Evolutionary conservation across 2,888 invertebrate species (phyloP).

Genomic region (Tipula lateralis): DNA sequence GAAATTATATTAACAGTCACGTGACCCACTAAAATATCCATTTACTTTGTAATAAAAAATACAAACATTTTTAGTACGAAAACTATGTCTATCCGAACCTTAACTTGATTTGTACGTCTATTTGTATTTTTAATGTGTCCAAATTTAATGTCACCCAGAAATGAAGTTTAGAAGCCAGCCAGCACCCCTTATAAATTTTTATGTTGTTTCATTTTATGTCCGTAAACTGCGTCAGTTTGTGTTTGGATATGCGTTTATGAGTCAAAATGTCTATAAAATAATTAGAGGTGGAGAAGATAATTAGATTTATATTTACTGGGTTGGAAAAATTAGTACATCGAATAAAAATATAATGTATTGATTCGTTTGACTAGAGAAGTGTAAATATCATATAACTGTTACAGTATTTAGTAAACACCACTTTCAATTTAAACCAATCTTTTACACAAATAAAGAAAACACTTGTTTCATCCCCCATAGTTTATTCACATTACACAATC

Average conservation of each 20-base stretch:
- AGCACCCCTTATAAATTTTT: background rate
- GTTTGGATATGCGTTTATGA: background rate
- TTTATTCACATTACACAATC: background rate
- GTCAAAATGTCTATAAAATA: background rate
- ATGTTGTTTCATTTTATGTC: background rate
- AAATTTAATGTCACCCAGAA: background rate
- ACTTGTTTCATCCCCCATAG: background rate
- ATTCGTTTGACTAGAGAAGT: background rate
- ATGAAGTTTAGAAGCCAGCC: background rate
- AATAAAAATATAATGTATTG: background rate
- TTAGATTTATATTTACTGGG: background rate
- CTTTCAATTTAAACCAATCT: background rate
- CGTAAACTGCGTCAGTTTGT: background rate
- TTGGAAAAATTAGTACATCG: background rate
- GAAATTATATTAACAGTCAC: background rate
- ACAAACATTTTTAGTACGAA: background rate
- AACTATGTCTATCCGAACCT: background rate
- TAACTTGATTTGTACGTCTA: background rate
- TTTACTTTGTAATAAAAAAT: background rate
- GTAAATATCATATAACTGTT: background rate
- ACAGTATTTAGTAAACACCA: background rate
- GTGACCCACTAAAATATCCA: background rate
- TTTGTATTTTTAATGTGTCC: conserved; percentile 1
- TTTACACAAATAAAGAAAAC: background rate
- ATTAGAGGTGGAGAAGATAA: background rate